phyloP scores from a whole-genome alignment of 2,113 vertebrate species.

The Microtus ochrogaster region DNA sequence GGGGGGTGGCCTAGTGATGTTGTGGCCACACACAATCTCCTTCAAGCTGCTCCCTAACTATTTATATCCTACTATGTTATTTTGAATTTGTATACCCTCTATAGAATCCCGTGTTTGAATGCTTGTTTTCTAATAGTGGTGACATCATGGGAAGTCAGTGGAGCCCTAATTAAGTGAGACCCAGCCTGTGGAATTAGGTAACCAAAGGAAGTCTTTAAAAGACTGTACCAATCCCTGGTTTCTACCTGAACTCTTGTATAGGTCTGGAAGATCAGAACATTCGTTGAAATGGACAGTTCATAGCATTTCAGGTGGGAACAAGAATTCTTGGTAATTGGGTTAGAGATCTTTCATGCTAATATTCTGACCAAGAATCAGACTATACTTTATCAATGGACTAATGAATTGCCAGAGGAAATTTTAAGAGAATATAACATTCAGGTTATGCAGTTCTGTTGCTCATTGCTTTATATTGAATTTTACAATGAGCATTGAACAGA shows the following conservation, averaged over 20 bases:
- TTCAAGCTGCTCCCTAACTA: background rate
- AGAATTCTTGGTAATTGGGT: background rate
- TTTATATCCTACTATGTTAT: background rate
- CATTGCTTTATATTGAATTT: background rate
- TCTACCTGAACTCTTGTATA: background rate
- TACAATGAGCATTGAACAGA: too few relatives aligned
- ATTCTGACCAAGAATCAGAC: background rate
- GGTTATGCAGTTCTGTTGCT: background rate
- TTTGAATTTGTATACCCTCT: background rate
- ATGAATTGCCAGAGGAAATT: background rate
- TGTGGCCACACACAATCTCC: background rate
- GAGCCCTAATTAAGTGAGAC: background rate
- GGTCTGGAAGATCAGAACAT: background rate
- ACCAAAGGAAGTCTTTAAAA: background rate
- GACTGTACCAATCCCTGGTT: background rate
- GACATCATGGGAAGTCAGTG: background rate
- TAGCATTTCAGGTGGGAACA: background rate
- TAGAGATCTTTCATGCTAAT: background rate
- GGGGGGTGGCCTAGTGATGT: background rate
- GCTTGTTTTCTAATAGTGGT: background rate
- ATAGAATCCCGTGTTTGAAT: background rate
- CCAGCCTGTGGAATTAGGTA: background rate
- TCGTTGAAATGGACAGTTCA: background rate
- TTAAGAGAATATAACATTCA: background rate
- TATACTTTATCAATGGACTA: background rate